Percentiles rank a stretch among this genome's conserved stretches.
Evolutionary conservation across 2,888 invertebrate species (phyloP).

Genomic region (Mamestra brassicae): DNA sequence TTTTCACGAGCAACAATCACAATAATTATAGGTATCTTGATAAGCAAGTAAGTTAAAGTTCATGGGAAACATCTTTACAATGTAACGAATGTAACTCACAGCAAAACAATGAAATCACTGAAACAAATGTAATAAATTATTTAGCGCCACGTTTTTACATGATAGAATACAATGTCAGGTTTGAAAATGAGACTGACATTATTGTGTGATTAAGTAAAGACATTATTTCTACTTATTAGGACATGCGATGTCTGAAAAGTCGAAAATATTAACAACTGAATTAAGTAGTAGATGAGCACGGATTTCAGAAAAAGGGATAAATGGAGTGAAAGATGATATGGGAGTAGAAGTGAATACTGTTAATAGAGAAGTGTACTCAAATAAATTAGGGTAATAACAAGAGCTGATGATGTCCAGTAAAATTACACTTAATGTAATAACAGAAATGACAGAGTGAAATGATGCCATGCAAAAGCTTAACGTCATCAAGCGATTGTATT

Average conservation of each 20-base stretch:
- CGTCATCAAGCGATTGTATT: no score
- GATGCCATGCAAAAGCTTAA: not conserved
- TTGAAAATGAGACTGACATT: not conserved
- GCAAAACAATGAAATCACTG: slow-evolving; percentile 20
- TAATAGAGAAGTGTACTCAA: no score
- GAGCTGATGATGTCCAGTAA: no score
- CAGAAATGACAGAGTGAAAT: not conserved
- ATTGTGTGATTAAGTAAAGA: not conserved
- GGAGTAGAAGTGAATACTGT: no score
- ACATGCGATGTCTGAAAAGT: not conserved
- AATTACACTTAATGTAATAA: not conserved
- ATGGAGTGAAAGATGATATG: not conserved
- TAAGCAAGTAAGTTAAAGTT: slow-evolving; percentile 16
- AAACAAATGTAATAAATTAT: slow-evolving; percentile 21
- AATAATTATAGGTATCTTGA: not conserved
- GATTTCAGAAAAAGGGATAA: not conserved
- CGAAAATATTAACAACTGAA: not conserved
- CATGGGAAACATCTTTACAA: slow-evolving; percentile 25
- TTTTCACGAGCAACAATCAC: not conserved
- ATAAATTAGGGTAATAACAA: not conserved
- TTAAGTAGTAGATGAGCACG: not conserved
- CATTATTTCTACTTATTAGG: not conserved
- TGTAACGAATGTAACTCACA: slow-evolving; percentile 9
- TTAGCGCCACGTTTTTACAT: slow-evolving; percentile 31
- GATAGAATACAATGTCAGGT: slow-evolving; percentile 5